Evolutionary conservation across 2,888 invertebrate genomes (phyloP).

Genomic region (Leptinotarsa rubiginosa): DNA sequence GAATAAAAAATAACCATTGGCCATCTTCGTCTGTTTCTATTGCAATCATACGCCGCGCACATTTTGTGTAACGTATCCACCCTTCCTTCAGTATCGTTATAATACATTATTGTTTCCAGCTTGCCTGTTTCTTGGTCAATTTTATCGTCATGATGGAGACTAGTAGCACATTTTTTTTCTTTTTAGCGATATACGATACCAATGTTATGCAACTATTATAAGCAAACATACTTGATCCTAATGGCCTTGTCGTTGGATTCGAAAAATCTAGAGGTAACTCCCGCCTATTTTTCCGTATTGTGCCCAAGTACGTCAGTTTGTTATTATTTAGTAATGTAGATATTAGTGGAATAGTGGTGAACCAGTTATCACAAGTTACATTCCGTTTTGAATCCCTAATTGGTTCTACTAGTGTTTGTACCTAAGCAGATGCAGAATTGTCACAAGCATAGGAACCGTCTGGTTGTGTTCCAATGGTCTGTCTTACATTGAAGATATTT

Average conservation of each 20-base stretch:
- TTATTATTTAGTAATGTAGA: constrained; percentile 33
- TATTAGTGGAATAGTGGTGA: constrained; percentile 35
- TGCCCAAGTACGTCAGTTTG: constrained; percentile 50
- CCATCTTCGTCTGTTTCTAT: no score
- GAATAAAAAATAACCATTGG: no score
- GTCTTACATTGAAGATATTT: no score
- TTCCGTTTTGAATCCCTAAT: constrained; percentile 41
- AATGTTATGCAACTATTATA: constrained; percentile 50
- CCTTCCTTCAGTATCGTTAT: no score
- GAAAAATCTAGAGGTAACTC: constrained; percentile 49
- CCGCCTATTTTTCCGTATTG: constrained; percentile 53
- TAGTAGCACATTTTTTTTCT: no score
- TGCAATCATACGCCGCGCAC: no score
- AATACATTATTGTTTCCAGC: no score
- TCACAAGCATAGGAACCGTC: constrained; percentile 45
- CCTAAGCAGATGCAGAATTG: constrained; percentile 39
- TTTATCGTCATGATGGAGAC: no score
- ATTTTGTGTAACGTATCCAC: no score
- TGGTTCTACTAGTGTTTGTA: constrained; percentile 38
- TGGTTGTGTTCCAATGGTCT: constrained; percentile 40
- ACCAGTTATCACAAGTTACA: constrained; percentile 24
- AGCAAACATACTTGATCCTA: constrained; percentile 50
- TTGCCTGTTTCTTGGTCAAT: no score
- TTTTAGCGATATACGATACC: constrained; percentile 54
- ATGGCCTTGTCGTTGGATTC: constrained; percentile 44